Evolutionary conservation across 1,140 invertebrate species (phyloP).

Genomic region (Lordiphosa mommai): DNA sequence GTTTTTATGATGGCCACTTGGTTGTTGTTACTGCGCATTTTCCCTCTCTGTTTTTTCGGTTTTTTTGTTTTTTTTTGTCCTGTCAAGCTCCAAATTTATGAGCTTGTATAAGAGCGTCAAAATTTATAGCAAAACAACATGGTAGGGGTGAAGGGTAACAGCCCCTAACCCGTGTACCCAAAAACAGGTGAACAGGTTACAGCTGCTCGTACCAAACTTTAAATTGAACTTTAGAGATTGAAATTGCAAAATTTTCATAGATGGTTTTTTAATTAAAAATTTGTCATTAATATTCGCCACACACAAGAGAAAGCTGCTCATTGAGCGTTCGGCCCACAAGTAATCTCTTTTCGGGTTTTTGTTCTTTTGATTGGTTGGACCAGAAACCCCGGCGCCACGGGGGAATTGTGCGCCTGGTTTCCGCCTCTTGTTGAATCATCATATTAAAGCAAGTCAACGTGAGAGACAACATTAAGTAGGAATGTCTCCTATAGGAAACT

Average conservation of each 20-base stretch:
- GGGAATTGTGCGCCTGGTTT: constrained; percentile 1
- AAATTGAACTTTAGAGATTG: neutral
- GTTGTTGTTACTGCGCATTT: constrained; percentile 1
- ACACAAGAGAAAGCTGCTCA: neutral
- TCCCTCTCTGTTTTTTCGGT: neutral
- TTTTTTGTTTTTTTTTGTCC: constrained; percentile 4
- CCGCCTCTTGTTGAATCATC: constrained; percentile 8
- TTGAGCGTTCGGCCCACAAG: constrained; percentile 7
- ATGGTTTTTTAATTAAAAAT: constrained; percentile 24
- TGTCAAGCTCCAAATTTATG: constrained; percentile 45
- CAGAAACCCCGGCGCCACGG: neutral
- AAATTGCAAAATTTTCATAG: neutral
- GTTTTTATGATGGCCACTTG: constrained; percentile 46
- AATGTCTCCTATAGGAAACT: neutral
- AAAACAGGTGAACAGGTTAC: neutral
- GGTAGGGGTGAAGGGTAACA: neutral
- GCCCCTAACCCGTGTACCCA: no score
- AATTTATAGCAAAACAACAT: constrained; percentile 53
- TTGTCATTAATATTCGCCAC: constrained; percentile 3
- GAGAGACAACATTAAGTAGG: neutral
- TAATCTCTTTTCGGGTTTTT: constrained; percentile 9
- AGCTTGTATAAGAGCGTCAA: constrained; percentile 44
- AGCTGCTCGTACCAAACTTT: neutral
- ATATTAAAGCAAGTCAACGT: constrained; percentile 8
- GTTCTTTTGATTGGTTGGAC: constrained; percentile 5